Conservation (phyloP, 2,797 vertebrate species). For the Erithacus rubecula region DNA sequence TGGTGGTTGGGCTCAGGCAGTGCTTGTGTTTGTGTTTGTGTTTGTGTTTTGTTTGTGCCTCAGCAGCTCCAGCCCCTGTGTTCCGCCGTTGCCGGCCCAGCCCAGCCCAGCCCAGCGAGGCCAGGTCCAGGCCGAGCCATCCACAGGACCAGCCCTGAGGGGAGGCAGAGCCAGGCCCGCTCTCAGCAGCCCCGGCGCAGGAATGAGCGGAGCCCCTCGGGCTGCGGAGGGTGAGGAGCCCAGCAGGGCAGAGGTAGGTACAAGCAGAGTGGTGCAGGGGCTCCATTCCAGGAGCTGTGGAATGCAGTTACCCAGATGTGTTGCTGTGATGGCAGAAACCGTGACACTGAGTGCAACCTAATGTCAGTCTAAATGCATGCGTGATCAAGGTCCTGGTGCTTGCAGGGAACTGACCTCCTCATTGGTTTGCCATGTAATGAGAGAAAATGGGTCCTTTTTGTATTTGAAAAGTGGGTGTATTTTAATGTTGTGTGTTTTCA, state of each 20-base stretch:
- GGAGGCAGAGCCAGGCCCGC: no score
- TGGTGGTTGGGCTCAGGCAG: neutral
- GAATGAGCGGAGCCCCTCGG: rapidly evolving
- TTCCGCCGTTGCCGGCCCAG: no score
- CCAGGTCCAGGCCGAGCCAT: neutral
- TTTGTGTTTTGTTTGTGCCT: rapidly evolving
- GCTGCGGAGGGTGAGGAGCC: no score
- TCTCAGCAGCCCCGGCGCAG: rapidly evolving
- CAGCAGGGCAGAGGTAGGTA: rapidly evolving
- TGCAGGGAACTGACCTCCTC: neutral
- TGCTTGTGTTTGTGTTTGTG: rapidly evolving
- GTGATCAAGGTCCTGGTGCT: neutral
- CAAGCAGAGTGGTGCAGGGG: neutral
- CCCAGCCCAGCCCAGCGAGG: neutral
- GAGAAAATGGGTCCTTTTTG: rapidly evolving
- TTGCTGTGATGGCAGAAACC: neutral
- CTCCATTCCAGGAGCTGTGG: neutral
- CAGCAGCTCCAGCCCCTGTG: rapidly evolving
- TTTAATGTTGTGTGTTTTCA: neutral
- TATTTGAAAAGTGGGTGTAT: neutral
- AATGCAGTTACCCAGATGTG: rapidly evolving
- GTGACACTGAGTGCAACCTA: rapidly evolving
- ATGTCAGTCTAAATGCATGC: rapidly evolving
- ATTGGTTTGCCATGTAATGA: neutral
- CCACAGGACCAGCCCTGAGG: rapidly evolving